These are phyloP conservation scores for Deilephila elpenor DNA, from an alignment of 2,888 invertebrate species.

Conservation along the genomic window DNA sequence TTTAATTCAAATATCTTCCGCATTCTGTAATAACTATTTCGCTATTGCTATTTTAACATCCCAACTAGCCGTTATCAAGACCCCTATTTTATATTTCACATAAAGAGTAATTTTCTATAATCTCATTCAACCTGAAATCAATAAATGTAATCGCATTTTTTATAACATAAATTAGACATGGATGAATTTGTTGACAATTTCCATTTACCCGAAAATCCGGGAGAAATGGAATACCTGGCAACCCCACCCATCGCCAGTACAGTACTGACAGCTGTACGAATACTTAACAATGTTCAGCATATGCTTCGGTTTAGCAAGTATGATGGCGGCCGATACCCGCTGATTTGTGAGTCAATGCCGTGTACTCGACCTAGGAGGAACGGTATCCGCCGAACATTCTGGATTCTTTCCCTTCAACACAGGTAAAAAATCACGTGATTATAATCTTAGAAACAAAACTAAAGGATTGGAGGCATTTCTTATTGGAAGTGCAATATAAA, in stretches of 20 bases:
- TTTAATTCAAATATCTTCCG: no score
- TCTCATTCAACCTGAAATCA: no score
- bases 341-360: slow-evolving; percentile 19
- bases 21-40: no score
- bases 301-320: slow-evolving; percentile 13
- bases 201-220: neutral
- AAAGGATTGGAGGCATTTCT: no score
- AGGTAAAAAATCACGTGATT: no score
- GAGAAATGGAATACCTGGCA: neutral
- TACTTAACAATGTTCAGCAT: neutral
- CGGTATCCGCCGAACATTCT: neutral
- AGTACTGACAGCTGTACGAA: slow-evolving; percentile 20
- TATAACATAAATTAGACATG: neutral
- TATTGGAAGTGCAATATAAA: no score
- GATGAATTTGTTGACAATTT: no score
- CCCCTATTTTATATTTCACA: no score
- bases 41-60: no score
- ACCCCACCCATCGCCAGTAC: neutral
- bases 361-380: slow-evolving; percentile 17
- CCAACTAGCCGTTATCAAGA: no score
- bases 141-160: neutral
- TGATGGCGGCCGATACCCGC: slow-evolving; percentile 14
- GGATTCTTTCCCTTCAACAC: neutral
- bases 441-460: no score
- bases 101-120: no score